Percentiles rank a stretch among this genome's conserved stretches.
These are phyloP conservation scores for Alca torda DNA, from an alignment of 2,797 vertebrate species.

Conservation along the genomic window DNA sequence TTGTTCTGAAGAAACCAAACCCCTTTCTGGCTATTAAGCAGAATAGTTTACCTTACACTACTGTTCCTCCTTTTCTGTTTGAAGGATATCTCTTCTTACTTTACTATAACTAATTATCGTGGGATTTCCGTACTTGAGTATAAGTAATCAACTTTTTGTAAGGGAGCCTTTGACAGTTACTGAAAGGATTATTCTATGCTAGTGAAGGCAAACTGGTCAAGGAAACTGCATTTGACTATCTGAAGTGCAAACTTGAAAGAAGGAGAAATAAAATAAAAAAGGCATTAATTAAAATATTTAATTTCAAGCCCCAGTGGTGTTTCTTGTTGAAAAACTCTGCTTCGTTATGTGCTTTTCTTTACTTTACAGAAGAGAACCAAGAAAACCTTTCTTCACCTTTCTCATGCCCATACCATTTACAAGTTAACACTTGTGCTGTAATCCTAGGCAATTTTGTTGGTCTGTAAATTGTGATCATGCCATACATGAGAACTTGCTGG, in stretches of 20 bases:
- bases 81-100: neutral
- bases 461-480: neutral
- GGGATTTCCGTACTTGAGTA: neutral
- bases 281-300: neutral
- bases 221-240: neutral
- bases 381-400: neutral
- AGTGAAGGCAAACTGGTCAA: neutral
- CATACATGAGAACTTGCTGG: neutral
- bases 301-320: neutral
- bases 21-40: neutral
- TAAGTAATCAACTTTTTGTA: neutral
- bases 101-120: neutral
- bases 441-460: neutral
- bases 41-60: neutral
- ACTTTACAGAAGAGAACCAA: neutral
- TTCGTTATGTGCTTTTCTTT: neutral
- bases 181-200: neutral
- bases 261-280: neutral
- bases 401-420: neutral
- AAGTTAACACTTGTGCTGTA: neutral
- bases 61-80: neutral
- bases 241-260: neutral
- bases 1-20: neutral
- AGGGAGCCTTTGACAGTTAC: neutral
- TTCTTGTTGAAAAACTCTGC: neutral